These are phyloP conservation scores for Spilogale gracilis DNA, from an alignment of 2,113 vertebrate species.

Conservation along the genomic window DNA sequence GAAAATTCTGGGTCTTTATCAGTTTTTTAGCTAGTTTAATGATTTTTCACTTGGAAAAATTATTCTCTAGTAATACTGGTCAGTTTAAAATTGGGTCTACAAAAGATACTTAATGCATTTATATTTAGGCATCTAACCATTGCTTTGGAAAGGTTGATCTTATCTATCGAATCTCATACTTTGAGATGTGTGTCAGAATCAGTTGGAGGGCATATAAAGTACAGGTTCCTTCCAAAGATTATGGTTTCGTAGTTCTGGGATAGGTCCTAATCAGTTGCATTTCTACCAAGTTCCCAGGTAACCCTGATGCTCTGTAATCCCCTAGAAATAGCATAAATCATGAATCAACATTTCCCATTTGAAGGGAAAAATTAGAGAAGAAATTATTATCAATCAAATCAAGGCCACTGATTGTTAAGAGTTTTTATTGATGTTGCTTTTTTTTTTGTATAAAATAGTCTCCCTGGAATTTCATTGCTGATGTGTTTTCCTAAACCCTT, in stretches of 20 bases:
- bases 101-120: slow-evolving; percentile 56
- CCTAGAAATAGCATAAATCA: neutral
- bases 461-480: neutral
- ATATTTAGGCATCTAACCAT: slow-evolving; percentile 62
- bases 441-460: neutral
- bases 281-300: slow-evolving; percentile 42
- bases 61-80: slow-evolving; percentile 65
- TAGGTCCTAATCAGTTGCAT: neutral
- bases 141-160: slow-evolving; percentile 57
- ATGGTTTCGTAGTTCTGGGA: neutral
- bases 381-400: slow-evolving; percentile 4
- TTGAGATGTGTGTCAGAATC: slow-evolving; percentile 19
- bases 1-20: neutral
- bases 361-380: neutral
- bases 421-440: slow-evolving; percentile 5
- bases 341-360: neutral
- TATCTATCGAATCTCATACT: slow-evolving; percentile 47
- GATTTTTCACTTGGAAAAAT: slow-evolving; percentile 70
- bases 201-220: slow-evolving; percentile 24
- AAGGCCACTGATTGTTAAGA: neutral
- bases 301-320: neutral
- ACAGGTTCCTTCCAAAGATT: neutral
- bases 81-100: slow-evolving; percentile 65
- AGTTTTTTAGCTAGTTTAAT: slow-evolving; percentile 13
- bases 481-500: neutral